Evolutionary conservation across 2,797 vertebrate genomes (phyloP).

Genomic region (Sarcophilus harrisii): DNA sequence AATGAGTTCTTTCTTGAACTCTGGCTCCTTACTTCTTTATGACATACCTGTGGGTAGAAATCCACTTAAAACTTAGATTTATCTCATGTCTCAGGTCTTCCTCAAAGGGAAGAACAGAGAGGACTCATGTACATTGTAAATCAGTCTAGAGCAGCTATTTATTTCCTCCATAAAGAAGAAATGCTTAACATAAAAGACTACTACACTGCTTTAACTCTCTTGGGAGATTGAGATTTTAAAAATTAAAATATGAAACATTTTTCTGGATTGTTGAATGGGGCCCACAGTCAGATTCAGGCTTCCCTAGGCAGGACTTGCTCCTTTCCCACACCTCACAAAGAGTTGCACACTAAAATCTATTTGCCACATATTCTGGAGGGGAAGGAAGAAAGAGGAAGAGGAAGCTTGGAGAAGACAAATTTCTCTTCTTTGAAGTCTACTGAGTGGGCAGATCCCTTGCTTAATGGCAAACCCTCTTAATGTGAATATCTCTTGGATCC

Average conservation of each 20-base stretch:
- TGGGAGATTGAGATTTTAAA: neutral
- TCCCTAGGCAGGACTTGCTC: neutral
- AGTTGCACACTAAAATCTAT: neutral
- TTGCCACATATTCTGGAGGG: neutral
- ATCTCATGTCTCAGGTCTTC: neutral
- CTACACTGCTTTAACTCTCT: neutral
- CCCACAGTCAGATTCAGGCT: neutral
- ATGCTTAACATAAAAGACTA: neutral
- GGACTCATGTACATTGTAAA: neutral
- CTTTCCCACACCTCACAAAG: neutral
- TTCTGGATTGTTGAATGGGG: neutral
- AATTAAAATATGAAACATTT: neutral
- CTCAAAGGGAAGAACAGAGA: neutral
- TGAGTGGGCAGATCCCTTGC: neutral
- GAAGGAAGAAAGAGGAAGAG: neutral
- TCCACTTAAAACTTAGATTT: neutral
- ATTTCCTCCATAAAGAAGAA: neutral
- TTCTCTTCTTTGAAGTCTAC: neutral
- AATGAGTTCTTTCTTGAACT: neutral
- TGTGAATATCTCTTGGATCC: neutral
- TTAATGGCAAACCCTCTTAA: neutral
- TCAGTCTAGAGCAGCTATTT: neutral
- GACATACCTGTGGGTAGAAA: neutral
- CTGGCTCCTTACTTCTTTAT: neutral
- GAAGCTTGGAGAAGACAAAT: neutral